phyloP scores from a whole-genome alignment of 1,140 invertebrate genomes.

The Odontomachus brunneus region DNA sequence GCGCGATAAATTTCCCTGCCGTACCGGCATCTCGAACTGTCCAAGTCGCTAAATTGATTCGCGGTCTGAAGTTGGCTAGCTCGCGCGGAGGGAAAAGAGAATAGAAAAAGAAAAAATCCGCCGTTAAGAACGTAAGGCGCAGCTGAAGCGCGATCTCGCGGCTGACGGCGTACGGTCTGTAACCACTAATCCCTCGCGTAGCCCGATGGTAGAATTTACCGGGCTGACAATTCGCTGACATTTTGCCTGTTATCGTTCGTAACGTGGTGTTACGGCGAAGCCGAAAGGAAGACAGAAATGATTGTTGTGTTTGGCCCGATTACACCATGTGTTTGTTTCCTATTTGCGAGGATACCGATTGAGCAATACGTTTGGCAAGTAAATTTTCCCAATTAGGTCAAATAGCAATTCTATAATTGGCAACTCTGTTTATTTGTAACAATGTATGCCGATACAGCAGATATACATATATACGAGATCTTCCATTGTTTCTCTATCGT shows the following conservation, averaged over 20 bases:
- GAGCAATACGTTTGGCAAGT: slow-evolving; percentile 13
- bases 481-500: too few species aligned
- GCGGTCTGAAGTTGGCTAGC: slow-evolving; percentile 44
- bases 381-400: not conserved
- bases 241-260: slow-evolving; percentile 64
- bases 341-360: slow-evolving; percentile 44
- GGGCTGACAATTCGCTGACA: slow-evolving; percentile 46
- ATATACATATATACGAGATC: not conserved
- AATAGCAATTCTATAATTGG: not conserved
- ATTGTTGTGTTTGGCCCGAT: slow-evolving; percentile 72
- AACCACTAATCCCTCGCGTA: slow-evolving; percentile 54
- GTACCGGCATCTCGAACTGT: slow-evolving; percentile 43
- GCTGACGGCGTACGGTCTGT: too few species aligned
- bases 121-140: slow-evolving; percentile 43
- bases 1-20: slow-evolving; percentile 53
- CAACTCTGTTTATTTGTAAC: not conserved
- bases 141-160: slow-evolving; percentile 56
- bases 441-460: not conserved
- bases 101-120: slow-evolving; percentile 7
- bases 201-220: slow-evolving; percentile 26
- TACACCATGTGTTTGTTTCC: slow-evolving; percentile 76
- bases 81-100: too few species aligned
- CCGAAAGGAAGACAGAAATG: slow-evolving; percentile 58
- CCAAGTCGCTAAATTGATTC: slow-evolving; percentile 57
- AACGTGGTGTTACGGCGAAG: slow-evolving; percentile 35